Base-by-base conservation (phyloP, 2,888 invertebrate genomes). In the Yponomeuta plumbellus region DNA sequence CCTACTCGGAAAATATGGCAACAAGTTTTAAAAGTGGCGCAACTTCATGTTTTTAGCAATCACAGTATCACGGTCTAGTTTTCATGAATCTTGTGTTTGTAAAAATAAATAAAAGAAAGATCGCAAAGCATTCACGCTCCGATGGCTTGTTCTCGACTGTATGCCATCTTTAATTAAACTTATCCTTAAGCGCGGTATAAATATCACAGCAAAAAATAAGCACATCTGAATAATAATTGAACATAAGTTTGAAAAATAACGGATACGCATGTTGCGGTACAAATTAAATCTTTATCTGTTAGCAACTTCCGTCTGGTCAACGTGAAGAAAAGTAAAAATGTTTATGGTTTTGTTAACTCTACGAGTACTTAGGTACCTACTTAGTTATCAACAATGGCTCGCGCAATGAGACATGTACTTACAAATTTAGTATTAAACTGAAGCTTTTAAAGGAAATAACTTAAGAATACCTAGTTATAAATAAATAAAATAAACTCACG, bases 41-140 rank as follows among this genome's bases (percentile, higher is more conserved):
- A 52, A 52, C 17, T 13, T 52, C 17, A 17, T 52, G 44, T 13
- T 52, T 52, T 52, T 13, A 59, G 59, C 59, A 59, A 59, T 52
- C 44, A 52, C 44, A 17, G 21, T 59, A 59, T 21, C 59, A 59
- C 59, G 59, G 59, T 59, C 59, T 59, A 59, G 59, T 59, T 22
- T 59, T 13, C 22, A 21, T 59, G 59, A 21, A 59, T 59, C 22
- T 59, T 59, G 21, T 22, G 13, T 59, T 22, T 13, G 22, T 59
- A n/a, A 59, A 59, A 59, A 22, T 10, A 59, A 59, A 22, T 13
- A 59, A 59, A 21, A 59, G 59, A 21, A 22, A n/a, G 20, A n/a
- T 58, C 11, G 17, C 11, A 59, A 59, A 13, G 21, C 21, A 59
- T 59, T 59, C 22, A 59, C 59, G 23, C 59, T 22, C 59, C 13